These are phyloP conservation scores for Pelusios castaneus DNA, from an alignment of 2,113 vertebrate species.

Conservation along the genomic window DNA sequence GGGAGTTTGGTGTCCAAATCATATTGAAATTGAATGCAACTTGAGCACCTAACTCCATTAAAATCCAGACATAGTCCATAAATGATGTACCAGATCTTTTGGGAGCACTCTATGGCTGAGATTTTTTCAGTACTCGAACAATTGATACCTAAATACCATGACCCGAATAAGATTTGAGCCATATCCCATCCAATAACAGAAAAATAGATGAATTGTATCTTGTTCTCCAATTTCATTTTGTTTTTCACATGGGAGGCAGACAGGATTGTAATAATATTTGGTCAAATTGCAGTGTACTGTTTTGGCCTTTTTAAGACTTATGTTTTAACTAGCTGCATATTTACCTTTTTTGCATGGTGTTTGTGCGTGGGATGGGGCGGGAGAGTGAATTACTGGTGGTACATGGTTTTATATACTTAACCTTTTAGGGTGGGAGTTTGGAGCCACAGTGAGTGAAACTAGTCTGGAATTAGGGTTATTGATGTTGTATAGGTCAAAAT, in stretches of 20 bases:
- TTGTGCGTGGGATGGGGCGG: background rate
- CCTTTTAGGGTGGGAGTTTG: constrained; percentile 68
- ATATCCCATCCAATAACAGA: constrained; percentile 42
- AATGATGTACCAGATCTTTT: background rate
- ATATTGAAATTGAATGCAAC: constrained; percentile 27
- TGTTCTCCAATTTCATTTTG: constrained; percentile 32
- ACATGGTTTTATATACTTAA: constrained; percentile 66
- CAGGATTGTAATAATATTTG: constrained; percentile 75
- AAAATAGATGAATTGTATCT: constrained; percentile 62
- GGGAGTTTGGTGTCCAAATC: background rate
- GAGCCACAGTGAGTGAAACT: constrained; percentile 44
- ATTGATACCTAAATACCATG: background rate
- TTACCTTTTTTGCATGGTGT: constrained; percentile 62
- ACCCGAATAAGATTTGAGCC: background rate
- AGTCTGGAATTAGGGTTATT: constrained; percentile 60
- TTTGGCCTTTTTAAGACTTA: constrained; percentile 77
- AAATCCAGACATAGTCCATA: background rate
- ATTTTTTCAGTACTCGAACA: constrained; percentile 28
- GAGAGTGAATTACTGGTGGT: constrained; percentile 61
- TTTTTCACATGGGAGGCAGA: constrained; percentile 66
- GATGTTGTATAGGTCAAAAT: constrained; percentile 60
- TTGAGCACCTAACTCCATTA: constrained; percentile 31
- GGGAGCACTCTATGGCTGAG: constrained; percentile 3
- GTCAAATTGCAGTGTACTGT: constrained; percentile 68
- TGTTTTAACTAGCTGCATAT: constrained; percentile 71